Percentiles rank a stretch among this genome's conserved stretches.
These are phyloP conservation scores for Tipula helvola DNA, from an alignment of 2,888 invertebrate species.

Conservation along the genomic window DNA sequence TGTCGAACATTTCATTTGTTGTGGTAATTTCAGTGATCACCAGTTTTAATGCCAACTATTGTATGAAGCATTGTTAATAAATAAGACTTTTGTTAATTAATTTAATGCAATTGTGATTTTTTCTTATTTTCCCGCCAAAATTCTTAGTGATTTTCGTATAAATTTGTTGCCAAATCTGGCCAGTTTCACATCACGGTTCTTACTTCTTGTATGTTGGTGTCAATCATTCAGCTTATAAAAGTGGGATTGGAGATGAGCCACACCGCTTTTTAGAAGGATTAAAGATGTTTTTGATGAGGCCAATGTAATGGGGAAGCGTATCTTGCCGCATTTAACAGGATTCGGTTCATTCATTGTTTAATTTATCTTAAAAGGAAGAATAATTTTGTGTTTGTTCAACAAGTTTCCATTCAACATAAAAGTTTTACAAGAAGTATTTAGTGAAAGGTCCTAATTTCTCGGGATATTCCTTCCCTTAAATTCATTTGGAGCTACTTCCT, in stretches of 20 bases:
- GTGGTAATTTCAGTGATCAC: neutral
- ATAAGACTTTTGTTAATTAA: neutral
- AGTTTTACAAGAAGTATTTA: neutral
- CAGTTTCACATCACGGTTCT: neutral
- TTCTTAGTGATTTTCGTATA: neutral
- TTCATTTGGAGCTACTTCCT: neutral
- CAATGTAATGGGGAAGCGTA: neutral
- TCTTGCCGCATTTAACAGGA: neutral
- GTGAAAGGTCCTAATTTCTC: neutral
- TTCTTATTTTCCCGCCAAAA: conserved; percentile 9
- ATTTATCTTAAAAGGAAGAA: neutral
- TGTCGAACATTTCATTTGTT: neutral
- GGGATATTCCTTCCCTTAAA: neutral
- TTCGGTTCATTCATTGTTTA: neutral
- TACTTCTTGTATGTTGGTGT: neutral
- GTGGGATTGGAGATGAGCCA: neutral
- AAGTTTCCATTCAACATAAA: neutral
- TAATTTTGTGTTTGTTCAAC: neutral
- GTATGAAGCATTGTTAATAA: neutral
- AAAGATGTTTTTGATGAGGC: neutral
- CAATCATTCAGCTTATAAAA: neutral
- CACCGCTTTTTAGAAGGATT: neutral
- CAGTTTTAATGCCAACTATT: conserved; percentile 5
- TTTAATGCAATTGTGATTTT: neutral
- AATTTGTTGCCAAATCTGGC: neutral